These are phyloP conservation scores for Reticulitermes lucifugus DNA, from an alignment of 2,888 invertebrate genomes.

Conservation along the genomic window DNA sequence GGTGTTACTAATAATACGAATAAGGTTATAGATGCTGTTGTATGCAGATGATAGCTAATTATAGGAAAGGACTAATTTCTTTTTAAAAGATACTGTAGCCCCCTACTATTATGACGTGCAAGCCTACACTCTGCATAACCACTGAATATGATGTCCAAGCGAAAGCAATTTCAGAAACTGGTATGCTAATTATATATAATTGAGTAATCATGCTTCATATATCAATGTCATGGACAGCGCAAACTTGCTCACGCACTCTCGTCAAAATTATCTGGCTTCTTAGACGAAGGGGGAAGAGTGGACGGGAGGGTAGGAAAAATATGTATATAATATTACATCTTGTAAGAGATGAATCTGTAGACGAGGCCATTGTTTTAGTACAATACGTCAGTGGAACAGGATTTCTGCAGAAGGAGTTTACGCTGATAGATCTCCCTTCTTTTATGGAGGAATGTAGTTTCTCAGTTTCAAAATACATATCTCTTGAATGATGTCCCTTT, in stretches of 20 bases:
- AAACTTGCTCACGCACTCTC: not conserved
- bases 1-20: too few species aligned
- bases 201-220: conserved; percentile 39
- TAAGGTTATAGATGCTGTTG: too few species aligned
- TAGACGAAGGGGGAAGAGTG: not conserved
- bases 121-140: not conserved
- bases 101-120: not conserved
- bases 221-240: conserved; percentile 25
- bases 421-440: too few species aligned
- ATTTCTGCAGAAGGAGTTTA: too few species aligned
- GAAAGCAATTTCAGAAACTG: conserved; percentile 27
- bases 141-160: not conserved
- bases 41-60: too few species aligned
- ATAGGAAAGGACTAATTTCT: not conserved
- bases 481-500: too few species aligned
- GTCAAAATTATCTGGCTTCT: not conserved
- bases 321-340: not conserved
- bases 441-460: too few species aligned
- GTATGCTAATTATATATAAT: conserved; percentile 40
- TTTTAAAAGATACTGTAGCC: not conserved
- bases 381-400: too few species aligned
- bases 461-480: too few species aligned
- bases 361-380: not conserved
- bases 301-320: not conserved
- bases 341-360: not conserved